These are phyloP conservation scores for Actinostola sp. DNA, from an alignment of 92 coral and sea anemone genomes.

Conservation along the genomic window DNA sequence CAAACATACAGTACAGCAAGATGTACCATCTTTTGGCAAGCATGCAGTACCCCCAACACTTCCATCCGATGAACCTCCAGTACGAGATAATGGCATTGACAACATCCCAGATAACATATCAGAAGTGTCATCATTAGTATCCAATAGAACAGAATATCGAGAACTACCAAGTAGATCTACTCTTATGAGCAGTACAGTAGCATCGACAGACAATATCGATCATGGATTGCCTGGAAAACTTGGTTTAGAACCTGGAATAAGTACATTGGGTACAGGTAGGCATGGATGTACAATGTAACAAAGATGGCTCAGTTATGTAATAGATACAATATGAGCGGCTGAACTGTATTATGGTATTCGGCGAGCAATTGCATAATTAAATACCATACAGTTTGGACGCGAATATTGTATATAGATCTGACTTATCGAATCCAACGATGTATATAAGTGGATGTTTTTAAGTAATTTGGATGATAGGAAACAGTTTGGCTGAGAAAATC, in stretches of 20 bases:
- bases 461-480: too few relatives aligned
- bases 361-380: too few relatives aligned
- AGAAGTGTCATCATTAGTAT: conserved; percentile 78
- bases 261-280: not conserved
- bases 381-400: too few relatives aligned
- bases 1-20: not conserved
- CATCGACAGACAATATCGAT: not conserved
- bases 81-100: conserved; percentile 31
- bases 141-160: conserved; percentile 80
- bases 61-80: conserved; percentile 51
- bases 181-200: conserved; percentile 47
- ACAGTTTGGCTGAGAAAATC: too few relatives aligned
- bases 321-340: too few relatives aligned
- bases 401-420: too few relatives aligned
- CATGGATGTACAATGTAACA: too few relatives aligned
- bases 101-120: conserved; percentile 78
- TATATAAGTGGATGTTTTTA: too few relatives aligned
- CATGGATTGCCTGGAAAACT: conserved; percentile 11
- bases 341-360: too few relatives aligned
- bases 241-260: not conserved
- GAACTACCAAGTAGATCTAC: conserved; percentile 85
- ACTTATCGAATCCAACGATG: too few relatives aligned
- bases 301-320: too few relatives aligned
- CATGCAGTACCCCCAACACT: conserved; percentile 4
- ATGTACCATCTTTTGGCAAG: not conserved